Conservation (phyloP, 2,113 vertebrate species). For the Hippocampus mohnikei region DNA sequence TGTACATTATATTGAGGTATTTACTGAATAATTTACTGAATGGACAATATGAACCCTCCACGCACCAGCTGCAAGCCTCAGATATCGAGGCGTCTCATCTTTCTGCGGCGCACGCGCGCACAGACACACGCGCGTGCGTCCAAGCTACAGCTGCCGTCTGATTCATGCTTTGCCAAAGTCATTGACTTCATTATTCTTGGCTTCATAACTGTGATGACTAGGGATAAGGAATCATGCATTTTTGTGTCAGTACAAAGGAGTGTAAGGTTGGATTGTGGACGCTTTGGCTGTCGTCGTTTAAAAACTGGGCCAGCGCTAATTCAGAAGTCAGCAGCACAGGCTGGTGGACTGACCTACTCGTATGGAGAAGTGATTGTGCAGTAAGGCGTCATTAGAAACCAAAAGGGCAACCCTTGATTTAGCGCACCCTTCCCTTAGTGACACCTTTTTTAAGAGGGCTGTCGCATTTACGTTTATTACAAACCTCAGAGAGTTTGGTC, state of each 20-base stretch:
- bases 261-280: constrained; percentile 25
- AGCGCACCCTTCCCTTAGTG: constrained; percentile 49
- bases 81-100: constrained; percentile 45
- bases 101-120: constrained; percentile 18
- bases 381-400: constrained; percentile 46
- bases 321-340: constrained; percentile 35
- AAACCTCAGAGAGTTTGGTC: constrained; percentile 27
- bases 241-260: constrained; percentile 48
- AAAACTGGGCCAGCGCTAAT: constrained; percentile 45
- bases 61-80: constrained; percentile 59
- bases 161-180: constrained; percentile 68
- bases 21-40: constrained; percentile 79
- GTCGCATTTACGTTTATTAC: constrained; percentile 51
- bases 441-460: constrained; percentile 60
- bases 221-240: constrained; percentile 48
- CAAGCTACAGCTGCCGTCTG: constrained; percentile 48
- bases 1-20: constrained; percentile 75
- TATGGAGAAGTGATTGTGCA: constrained; percentile 63
- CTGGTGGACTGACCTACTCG: constrained; percentile 54
- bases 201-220: constrained; percentile 57
- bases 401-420: constrained; percentile 52
- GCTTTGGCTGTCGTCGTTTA: constrained; percentile 43
- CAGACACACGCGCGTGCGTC: constrained; percentile 19
- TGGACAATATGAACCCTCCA: constrained; percentile 60
- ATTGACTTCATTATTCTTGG: constrained; percentile 66